phyloP scores from a whole-genome alignment of 2,113 vertebrate genomes.

The Azemiops feae region DNA sequence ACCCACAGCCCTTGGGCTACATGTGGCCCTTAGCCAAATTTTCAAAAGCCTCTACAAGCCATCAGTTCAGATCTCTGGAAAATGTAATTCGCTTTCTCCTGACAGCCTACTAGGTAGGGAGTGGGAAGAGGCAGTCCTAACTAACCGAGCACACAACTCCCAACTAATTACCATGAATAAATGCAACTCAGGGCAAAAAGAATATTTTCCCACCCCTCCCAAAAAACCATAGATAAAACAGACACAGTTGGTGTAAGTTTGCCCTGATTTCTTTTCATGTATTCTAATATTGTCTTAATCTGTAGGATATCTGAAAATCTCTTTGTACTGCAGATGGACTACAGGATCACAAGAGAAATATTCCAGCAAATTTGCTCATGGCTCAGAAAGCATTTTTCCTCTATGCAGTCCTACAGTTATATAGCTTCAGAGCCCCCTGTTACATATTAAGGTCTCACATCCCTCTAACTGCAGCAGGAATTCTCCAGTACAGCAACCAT shows the following conservation, averaged over 20 bases:
- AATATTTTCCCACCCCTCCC: background rate
- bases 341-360: background rate
- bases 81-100: background rate
- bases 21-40: background rate
- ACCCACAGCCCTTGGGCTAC: background rate
- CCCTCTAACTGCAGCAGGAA: background rate
- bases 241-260: background rate
- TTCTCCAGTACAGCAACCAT: background rate
- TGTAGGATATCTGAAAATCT: background rate
- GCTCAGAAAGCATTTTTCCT: background rate
- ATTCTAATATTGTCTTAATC: background rate
- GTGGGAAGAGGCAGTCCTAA: background rate
- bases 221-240: background rate
- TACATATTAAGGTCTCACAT: background rate
- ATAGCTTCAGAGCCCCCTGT: background rate
- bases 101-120: background rate
- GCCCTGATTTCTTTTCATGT: background rate
- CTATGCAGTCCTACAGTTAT: background rate
- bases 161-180: background rate
- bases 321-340: background rate
- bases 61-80: background rate
- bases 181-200: background rate
- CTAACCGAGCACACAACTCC: background rate
- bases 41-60: background rate
- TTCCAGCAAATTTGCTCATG: background rate